A percentile compares a stretch with the other conserved stretches of the same genome.
Conservation (phyloP, 2,797 vertebrate species). For the Pampus argenteus region DNA sequence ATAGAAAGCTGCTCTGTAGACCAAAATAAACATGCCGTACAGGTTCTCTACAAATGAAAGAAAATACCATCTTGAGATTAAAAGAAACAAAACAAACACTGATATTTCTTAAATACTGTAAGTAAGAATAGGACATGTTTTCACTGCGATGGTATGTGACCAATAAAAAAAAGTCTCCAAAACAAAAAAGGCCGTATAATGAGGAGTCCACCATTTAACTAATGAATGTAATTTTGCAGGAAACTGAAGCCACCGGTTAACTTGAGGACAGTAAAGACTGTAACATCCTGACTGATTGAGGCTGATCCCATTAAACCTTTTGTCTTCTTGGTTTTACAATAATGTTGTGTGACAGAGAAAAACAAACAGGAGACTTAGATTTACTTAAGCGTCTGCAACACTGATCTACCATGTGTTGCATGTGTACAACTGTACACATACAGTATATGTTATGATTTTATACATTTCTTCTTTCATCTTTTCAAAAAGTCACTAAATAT, state of each 20-base stretch:
- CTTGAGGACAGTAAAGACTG: conserved; percentile 27
- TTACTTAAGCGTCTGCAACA: conserved; percentile 37
- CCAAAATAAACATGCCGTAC: not conserved
- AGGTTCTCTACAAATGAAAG: not conserved
- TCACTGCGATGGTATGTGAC: not conserved
- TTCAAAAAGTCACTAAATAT: too few relatives aligned
- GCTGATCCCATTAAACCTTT: conserved; percentile 58
- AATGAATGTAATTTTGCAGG: conserved; percentile 44
- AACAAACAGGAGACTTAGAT: conserved; percentile 49
- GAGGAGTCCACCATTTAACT: conserved; percentile 3
- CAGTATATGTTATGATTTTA: too few relatives aligned
- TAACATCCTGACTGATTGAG: conserved; percentile 63
- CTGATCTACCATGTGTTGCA: not conserved
- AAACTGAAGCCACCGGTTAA: conserved; percentile 30
- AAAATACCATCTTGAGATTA: not conserved
- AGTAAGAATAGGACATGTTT: not conserved
- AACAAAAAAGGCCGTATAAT: conserved; percentile 15
- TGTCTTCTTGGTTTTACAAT: conserved; percentile 52
- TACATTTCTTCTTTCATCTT: not conserved
- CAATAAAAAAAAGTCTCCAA: conserved; percentile 31
- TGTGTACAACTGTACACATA: not conserved
- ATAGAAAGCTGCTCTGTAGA: not conserved
- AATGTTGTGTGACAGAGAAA: conserved; percentile 42
- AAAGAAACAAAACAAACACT: too few relatives aligned
- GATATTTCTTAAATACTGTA: not conserved